These are phyloP conservation scores for Ormyrus rosae DNA, from an alignment of 2,888 invertebrate species.

Conservation along the genomic window DNA sequence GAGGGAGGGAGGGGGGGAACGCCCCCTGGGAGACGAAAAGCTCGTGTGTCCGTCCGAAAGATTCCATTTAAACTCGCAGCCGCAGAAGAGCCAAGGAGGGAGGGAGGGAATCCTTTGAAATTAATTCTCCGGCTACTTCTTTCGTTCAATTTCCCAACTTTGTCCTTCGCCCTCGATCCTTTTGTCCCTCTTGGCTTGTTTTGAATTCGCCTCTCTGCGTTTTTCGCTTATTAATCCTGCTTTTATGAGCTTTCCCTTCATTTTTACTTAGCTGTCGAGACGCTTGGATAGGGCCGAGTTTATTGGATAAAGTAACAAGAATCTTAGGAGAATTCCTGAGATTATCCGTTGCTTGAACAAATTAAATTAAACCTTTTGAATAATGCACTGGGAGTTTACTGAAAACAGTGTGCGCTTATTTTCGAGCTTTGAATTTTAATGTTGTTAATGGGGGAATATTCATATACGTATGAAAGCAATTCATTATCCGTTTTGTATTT, in stretches of 20 bases:
- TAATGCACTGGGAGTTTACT: background rate
- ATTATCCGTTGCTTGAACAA: no score
- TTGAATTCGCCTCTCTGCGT: background rate
- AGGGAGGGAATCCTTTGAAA: conserved; percentile 29
- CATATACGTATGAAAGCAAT: no score
- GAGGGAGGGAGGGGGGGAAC: no score
- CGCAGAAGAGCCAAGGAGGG: background rate
- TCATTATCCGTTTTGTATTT: no score
- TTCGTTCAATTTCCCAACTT: conserved; percentile 20
- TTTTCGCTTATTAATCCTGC: background rate
- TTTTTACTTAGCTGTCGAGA: background rate
- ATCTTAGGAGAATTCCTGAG: no score
- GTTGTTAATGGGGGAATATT: no score
- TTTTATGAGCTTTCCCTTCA: background rate
- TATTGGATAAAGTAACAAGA: no score
- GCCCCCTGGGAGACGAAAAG: no score
- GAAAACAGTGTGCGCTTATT: no score
- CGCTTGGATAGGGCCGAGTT: no score
- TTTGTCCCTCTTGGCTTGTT: background rate
- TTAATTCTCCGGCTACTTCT: conserved; percentile 24
- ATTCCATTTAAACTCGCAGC: conserved; percentile 32
- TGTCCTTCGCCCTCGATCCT: background rate
- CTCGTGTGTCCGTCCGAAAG: conserved; percentile 7
- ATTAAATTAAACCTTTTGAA: no score
- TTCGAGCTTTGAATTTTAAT: no score